Base-by-base conservation (phyloP, 2,888 invertebrate genomes). In the Terebella lapidaria region DNA sequence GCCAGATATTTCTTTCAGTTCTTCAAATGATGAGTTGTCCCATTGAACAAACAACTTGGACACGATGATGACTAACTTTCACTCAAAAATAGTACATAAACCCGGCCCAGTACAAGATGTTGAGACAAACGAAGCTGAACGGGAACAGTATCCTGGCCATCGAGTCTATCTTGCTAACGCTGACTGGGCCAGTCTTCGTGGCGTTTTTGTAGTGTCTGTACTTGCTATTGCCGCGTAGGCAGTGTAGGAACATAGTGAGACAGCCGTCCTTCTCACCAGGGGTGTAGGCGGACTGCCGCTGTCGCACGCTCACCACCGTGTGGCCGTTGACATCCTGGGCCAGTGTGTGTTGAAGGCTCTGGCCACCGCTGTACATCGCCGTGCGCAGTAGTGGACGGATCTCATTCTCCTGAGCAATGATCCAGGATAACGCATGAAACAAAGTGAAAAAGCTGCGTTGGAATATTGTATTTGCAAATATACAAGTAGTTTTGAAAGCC, bases 21-120 rank as follows among this genome's bases (percentile, higher is more conserved):
- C n/a, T n/a, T n/a, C n/a, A n/a, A n/a, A n/a, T n/a, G n/a, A n/a
- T n/a, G n/a, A n/a, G n/a, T n/a, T n/a, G n/a, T n/a, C n/a, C n/a
- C n/a, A n/a, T n/a, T n/a, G n/a, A n/a, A n/a, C n/a, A n/a, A n/a
- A n/a, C n/a, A n/a, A n/a, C n/a, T n/a, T n/a, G n/a, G n/a, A n/a
- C n/a, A n/a, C n/a, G n/a, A n/a, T n/a, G n/a, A n/a, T n/a, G n/a
- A n/a, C n/a, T n/a, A n/a, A n/a, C n/a, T n/a, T n/a, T n/a, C n/a
- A n/a, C 42, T 35, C 42, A 67, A 45, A 67, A 67, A 56, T 67
- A 67, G 53, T 67, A 67, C 49, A 64, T 35, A 58, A 65, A 67
- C 5, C 67, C 67, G 2, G 65, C 66, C 68, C 68, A 68, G 58
- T 68, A 68, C 46, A 68, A 54, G 10, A 68, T 59, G 54, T 68